Evolutionary conservation across 2,113 vertebrate genomes (phyloP).

Genomic region (Bambusicola thoracicus): DNA sequence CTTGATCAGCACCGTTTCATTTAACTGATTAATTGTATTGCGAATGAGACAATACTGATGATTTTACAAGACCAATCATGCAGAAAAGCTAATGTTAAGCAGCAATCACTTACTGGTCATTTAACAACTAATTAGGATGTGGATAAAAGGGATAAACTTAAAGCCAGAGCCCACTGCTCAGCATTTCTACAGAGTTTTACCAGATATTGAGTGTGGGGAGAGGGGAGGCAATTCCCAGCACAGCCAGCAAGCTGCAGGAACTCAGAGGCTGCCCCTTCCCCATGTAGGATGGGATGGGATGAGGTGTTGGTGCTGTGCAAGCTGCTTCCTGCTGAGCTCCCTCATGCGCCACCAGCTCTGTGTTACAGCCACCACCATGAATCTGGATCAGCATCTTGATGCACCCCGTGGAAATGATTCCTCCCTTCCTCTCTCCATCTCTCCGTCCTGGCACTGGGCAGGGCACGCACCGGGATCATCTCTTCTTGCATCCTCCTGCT

Average conservation of each 20-base stretch:
- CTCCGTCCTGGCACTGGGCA: background rate
- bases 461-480: background rate
- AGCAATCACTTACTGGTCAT: background rate
- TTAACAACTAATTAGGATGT: background rate
- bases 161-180: background rate
- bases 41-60: background rate
- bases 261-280: background rate
- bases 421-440: background rate
- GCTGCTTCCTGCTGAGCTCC: background rate
- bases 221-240: background rate
- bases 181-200: background rate
- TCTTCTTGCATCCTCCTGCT: background rate
- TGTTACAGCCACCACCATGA: rapidly evolving
- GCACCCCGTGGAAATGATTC: background rate
- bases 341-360: background rate
- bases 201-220: background rate
- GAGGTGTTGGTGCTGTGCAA: background rate
- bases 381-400: slow-evolving; percentile 27
- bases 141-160: background rate
- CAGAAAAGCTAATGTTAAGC: background rate
- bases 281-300: background rate
- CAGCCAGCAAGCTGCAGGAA: background rate
- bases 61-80: background rate
- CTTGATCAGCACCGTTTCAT: background rate
- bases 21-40: background rate